These are phyloP conservation scores for Caligus rogercresseyi DNA, from an alignment of 1,140 invertebrate species.

Conservation along the genomic window DNA sequence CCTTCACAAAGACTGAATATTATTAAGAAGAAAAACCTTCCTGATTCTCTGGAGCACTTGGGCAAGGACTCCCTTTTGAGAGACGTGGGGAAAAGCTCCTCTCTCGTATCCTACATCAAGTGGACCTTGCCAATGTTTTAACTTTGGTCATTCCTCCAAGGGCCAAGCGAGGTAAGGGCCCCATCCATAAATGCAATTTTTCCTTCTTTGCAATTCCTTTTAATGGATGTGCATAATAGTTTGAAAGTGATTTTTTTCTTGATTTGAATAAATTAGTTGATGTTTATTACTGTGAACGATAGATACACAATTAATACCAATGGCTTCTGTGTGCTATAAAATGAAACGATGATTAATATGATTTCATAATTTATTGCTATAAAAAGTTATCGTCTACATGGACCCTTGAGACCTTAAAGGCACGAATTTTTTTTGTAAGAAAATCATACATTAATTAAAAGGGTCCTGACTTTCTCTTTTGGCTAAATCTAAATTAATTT, in stretches of 20 bases:
- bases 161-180: background rate
- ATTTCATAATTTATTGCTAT: too few relatives aligned
- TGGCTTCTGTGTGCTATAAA: too few relatives aligned
- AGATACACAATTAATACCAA: too few relatives aligned
- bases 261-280: background rate
- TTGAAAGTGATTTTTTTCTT: background rate
- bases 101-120: constrained; percentile 1
- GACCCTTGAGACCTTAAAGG: too few relatives aligned
- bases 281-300: background rate
- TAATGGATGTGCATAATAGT: background rate
- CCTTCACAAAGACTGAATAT: background rate
- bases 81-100: background rate
- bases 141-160: background rate
- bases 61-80: background rate
- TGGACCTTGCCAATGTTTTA: background rate
- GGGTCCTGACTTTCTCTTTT: too few relatives aligned
- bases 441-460: too few relatives aligned
- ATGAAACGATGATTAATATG: too few relatives aligned
- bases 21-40: background rate
- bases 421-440: too few relatives aligned
- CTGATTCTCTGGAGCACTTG: background rate
- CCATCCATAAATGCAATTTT: background rate
- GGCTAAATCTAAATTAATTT: too few relatives aligned
- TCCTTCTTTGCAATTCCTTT: background rate
- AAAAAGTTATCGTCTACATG: too few relatives aligned